Conservation (phyloP, 2,797 vertebrate species). For the Ambastaia sidthimunki region DNA sequence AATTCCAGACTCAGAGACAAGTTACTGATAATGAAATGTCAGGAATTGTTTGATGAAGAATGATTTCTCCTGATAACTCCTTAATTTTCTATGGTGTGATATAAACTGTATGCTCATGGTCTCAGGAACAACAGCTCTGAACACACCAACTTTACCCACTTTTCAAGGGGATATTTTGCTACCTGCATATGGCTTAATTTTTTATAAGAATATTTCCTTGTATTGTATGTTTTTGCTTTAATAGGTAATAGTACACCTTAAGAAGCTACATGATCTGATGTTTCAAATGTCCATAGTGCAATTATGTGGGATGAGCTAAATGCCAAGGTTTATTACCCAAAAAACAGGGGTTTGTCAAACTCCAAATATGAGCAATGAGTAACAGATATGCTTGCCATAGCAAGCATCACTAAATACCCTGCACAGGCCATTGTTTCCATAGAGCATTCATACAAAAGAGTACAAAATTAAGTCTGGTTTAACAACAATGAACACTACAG, state of each 20-base stretch:
- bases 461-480: neutral
- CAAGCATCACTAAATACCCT: neutral
- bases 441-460: neutral
- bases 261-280: too few relatives aligned
- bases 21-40: conserved; percentile 13
- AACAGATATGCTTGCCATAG: neutral
- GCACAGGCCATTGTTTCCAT: neutral
- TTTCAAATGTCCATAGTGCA: too few relatives aligned
- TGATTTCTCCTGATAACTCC: conserved; percentile 46
- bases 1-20: too few relatives aligned
- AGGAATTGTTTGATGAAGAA: conserved; percentile 33
- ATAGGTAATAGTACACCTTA: too few relatives aligned
- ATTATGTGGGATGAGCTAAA: too few relatives aligned
- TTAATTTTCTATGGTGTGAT: conserved; percentile 79
- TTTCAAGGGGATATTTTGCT: too few relatives aligned
- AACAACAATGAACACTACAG: conserved; percentile 18
- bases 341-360: neutral
- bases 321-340: neutral
- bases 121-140: conserved; percentile 80
- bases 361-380: neutral
- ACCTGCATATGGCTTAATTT: too few relatives aligned
- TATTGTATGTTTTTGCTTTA: too few relatives aligned
- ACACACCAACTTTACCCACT: conserved; percentile 73
- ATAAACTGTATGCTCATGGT: conserved; percentile 80
- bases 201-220: too few relatives aligned